Base-by-base conservation (phyloP, 2,888 invertebrate species). In the Minunthozetes semirufus region DNA sequence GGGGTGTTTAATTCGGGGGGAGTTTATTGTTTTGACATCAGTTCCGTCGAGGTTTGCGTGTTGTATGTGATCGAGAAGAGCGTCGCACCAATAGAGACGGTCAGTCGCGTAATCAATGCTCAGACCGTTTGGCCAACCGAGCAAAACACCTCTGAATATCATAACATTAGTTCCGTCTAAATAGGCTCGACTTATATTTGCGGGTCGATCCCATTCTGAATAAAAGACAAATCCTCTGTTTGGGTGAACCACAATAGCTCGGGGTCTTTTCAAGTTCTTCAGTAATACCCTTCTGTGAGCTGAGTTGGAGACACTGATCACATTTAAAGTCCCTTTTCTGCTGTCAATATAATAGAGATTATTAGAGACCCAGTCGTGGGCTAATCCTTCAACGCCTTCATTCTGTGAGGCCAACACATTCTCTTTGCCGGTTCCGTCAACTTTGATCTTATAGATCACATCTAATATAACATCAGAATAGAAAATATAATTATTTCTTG, bases 71-170 rank as follows among this genome's bases (percentile, higher is more conserved):
- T 98, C 97, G 9, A 97, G 85, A 1, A 95, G 84, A 3, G 97
- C 97, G 82, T 98, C 98, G 81, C 95, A 96, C 97, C 98, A 98
- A 83, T 97, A 98, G 0, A 98, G 86, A 17, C 95, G 87, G 82
- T 96, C 91, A 22, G 88, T 88, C 50, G 87, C 87, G 81, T 92
- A 94, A 83, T 98, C 98, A 77, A 98, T 92, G 0, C 94, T 92
- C 5, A 98, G 84, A 0, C 97, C 97, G 82, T 98, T 98, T 0
- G 98, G 98, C 97, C 97, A 98, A 3, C 96, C 96, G 0, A 97
- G 86, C 0, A 95, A 92, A 0, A 94, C 88, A 81, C 94, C 92
- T 79, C 90, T 89, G 81, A 97, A 96, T 0, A 94, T 91, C 3
- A 91, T 85, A 25, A 94, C 85, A 79, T 91, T 91, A 0, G 88